Evolutionary conservation across 1,140 invertebrate species (phyloP).

Genomic region (Oncopeltus fasciatus): DNA sequence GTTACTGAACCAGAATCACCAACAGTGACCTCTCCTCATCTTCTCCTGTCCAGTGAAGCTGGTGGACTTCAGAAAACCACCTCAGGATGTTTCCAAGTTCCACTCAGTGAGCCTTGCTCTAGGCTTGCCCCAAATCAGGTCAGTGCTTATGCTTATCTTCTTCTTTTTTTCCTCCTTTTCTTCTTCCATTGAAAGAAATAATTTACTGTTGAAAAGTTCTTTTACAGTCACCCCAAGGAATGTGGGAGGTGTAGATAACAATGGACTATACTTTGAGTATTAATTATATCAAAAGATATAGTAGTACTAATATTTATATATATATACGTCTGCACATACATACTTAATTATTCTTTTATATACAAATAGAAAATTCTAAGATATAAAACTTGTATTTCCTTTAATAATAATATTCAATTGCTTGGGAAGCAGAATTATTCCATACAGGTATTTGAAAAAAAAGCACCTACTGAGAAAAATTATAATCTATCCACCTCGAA

Average conservation of each 20-base stretch:
- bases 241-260: neutral
- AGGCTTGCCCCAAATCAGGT: slow-evolving; percentile 28
- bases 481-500: too few relatives aligned
- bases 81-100: slow-evolving; percentile 43
- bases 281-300: too few relatives aligned
- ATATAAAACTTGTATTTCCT: neutral
- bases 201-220: neutral
- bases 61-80: slow-evolving; percentile 30
- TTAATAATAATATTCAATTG: too few relatives aligned
- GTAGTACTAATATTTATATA: too few relatives aligned
- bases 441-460: too few relatives aligned
- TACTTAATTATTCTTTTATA: neutral
- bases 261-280: too few relatives aligned
- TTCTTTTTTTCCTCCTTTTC: too few relatives aligned
- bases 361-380: slow-evolving; percentile 28
- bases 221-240: neutral
- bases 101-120: slow-evolving; percentile 63
- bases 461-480: too few relatives aligned
- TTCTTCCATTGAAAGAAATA: too few relatives aligned
- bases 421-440: too few relatives aligned
- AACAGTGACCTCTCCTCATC: neutral
- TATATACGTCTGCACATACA: slow-evolving; percentile 1
- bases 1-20: neutral
- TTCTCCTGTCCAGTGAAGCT: slow-evolving; percentile 18
- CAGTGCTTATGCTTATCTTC: neutral